Conservation (phyloP, 1,140 invertebrate species). For the Microplitis mediator region DNA sequence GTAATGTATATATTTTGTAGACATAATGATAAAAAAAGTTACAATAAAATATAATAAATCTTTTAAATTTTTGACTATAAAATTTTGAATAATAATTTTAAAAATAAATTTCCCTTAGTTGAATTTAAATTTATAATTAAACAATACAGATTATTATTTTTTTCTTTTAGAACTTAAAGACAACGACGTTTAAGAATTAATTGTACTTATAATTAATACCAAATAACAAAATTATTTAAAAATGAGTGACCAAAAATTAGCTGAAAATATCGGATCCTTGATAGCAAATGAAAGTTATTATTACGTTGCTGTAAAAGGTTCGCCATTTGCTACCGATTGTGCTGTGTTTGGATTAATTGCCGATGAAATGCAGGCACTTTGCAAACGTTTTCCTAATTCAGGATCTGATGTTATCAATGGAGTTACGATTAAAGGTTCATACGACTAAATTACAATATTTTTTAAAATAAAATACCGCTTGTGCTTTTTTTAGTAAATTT, state of each 20-base stretch:
- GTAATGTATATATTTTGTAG: constrained; percentile 9
- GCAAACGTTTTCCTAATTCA: constrained; percentile 70
- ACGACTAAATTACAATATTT: neutral
- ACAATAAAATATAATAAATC: constrained; percentile 3
- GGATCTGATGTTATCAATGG: constrained; percentile 72
- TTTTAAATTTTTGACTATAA: neutral
- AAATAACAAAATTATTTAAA: constrained; percentile 1
- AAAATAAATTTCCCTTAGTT: no score
- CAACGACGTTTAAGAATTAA: constrained; percentile 45
- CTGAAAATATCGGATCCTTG: constrained; percentile 45
- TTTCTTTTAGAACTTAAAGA: constrained; percentile 51
- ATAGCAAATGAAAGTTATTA: constrained; percentile 52
- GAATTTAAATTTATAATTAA: neutral
- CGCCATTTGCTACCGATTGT: constrained; percentile 73
- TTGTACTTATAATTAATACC: neutral
- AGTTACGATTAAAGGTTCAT: constrained; percentile 68
- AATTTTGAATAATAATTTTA: neutral
- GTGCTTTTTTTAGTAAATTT: constrained; percentile 5
- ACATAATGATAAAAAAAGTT: neutral
- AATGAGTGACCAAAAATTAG: constrained; percentile 33
- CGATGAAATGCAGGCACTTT: constrained; percentile 71
- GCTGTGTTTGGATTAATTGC: constrained; percentile 75
- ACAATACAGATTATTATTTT: constrained; percentile 1
- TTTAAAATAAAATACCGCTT: constrained; percentile 22
- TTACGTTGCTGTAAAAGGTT: constrained; percentile 80